Conservation (phyloP, 2,888 invertebrate genomes). For the Chalcosyrphus nemorum region DNA sequence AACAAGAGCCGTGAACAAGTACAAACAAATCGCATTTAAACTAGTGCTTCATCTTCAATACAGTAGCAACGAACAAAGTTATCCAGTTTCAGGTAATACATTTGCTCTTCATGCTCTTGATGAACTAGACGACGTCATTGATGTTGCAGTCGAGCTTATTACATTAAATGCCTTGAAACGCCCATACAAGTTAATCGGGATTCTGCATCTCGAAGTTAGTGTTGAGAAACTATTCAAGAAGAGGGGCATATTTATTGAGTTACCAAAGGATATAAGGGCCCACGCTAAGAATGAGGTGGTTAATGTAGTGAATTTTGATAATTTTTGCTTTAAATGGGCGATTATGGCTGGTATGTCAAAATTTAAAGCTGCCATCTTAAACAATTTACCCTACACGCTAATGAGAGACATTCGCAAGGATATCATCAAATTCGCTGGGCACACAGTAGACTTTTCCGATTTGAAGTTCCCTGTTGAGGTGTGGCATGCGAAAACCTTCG, state of each 20-base stretch:
- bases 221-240: neutral
- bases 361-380: neutral
- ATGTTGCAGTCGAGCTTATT: neutral
- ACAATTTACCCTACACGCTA: too few species aligned
- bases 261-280: neutral
- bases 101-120: too few species aligned
- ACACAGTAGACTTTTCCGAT: neutral
- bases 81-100: too few species aligned
- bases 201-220: neutral
- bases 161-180: too few species aligned
- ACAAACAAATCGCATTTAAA: neutral
- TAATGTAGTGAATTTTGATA: neutral
- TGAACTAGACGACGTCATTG: neutral
- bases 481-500: neutral
- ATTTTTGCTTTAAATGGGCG: slow-evolving; percentile 11
- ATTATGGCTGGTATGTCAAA: neutral
- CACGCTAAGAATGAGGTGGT: neutral
- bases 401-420: neutral
- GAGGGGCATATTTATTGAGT: neutral
- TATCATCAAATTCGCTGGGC: neutral
- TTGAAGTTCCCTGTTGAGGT: neutral
- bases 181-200: neutral
- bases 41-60: neutral
- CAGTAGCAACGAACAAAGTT: too few species aligned
- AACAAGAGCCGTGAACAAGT: neutral